phyloP scores from a whole-genome alignment of 2,888 invertebrate species.

The Gibbula magus region DNA sequence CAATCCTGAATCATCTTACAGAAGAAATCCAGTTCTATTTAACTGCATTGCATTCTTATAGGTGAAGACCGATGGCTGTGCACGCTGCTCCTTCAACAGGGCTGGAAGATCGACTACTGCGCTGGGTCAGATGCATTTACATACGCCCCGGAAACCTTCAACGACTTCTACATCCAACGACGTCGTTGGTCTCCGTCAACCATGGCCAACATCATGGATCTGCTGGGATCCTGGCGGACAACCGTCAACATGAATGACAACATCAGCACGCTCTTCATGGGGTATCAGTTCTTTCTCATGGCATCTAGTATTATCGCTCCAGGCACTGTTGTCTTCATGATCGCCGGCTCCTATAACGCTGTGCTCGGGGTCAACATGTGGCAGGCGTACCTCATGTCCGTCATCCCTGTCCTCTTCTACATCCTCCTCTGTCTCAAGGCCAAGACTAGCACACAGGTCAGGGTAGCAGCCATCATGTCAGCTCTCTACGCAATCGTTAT shows the following conservation, averaged over 20 bases:
- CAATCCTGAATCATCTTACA: too few species aligned
- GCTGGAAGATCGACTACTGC: constrained; percentile 69
- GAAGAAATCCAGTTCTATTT: too few species aligned
- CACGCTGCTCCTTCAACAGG: constrained; percentile 67
- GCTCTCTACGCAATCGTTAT: constrained; percentile 96
- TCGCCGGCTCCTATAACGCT: constrained; percentile 98
- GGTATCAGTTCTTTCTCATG: constrained; percentile 61
- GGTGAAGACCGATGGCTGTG: constrained; percentile 73
- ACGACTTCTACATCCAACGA: constrained; percentile 70
- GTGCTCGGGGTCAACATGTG: constrained; percentile 97
- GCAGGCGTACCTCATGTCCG: constrained; percentile 95
- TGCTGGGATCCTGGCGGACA: constrained; percentile 55
- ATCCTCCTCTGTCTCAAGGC: constrained; percentile 95
- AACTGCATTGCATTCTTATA: too few species aligned
- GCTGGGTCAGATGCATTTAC: constrained; percentile 69
- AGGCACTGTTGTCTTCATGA: constrained; percentile 75
- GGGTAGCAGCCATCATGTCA: constrained; percentile 74
- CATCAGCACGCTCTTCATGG: constrained; percentile 61
- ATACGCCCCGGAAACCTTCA: constrained; percentile 66
- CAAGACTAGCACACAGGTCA: constrained; percentile 91
- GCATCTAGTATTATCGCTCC: constrained; percentile 57
- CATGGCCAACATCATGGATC: constrained; percentile 68
- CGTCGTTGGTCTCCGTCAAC: constrained; percentile 71
- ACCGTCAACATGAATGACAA: constrained; percentile 62
- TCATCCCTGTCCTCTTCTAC: constrained; percentile 91